A percentile compares a stretch with the other conserved stretches of the same genome.
Evolutionary conservation across 1,140 invertebrate species (phyloP).

Genomic region (Eumeta japonica): DNA sequence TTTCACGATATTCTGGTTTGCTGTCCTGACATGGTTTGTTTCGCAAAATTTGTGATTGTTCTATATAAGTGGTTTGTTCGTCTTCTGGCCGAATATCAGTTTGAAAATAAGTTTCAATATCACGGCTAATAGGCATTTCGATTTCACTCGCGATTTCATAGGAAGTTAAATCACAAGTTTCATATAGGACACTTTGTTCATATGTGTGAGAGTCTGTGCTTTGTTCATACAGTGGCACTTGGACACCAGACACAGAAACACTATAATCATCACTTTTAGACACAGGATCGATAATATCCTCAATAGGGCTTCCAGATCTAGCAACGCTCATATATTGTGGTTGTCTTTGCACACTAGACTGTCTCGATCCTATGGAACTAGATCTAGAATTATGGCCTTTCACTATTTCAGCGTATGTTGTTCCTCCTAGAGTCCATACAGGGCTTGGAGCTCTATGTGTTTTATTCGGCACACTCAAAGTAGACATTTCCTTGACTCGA

Average conservation of each 20-base stretch:
- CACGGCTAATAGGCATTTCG: constrained; percentile 14
- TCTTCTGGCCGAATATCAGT: too few relatives aligned
- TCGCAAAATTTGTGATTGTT: too few relatives aligned
- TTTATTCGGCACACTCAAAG: too few relatives aligned
- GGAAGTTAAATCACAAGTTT: constrained; percentile 13
- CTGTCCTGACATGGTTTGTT: too few relatives aligned
- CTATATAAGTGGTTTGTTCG: too few relatives aligned
- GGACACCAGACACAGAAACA: too few relatives aligned
- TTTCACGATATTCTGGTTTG: constrained; percentile 19
- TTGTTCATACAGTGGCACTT: too few relatives aligned
- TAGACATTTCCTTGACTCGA: too few relatives aligned
- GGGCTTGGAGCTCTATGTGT: constrained; percentile 74
- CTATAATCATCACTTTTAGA: constrained; percentile 9
- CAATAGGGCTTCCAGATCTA: too few relatives aligned
- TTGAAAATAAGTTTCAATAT: constrained; percentile 8
- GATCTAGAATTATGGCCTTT: constrained; percentile 57
- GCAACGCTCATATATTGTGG: too few relatives aligned
- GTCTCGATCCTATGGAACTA: constrained; percentile 25
- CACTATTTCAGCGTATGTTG: constrained; percentile 76
- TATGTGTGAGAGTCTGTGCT: too few relatives aligned
- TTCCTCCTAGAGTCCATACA: constrained; percentile 70
- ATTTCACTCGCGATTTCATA: constrained; percentile 19
- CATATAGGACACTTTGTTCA: too few relatives aligned
- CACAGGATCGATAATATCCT: constrained; percentile 4
- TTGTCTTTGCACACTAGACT: constrained; percentile 23